Percentiles rank a stretch among this genome's conserved stretches.
Evolutionary conservation across 2,888 invertebrate species (phyloP).

Genomic region (Beris morrisii): DNA sequence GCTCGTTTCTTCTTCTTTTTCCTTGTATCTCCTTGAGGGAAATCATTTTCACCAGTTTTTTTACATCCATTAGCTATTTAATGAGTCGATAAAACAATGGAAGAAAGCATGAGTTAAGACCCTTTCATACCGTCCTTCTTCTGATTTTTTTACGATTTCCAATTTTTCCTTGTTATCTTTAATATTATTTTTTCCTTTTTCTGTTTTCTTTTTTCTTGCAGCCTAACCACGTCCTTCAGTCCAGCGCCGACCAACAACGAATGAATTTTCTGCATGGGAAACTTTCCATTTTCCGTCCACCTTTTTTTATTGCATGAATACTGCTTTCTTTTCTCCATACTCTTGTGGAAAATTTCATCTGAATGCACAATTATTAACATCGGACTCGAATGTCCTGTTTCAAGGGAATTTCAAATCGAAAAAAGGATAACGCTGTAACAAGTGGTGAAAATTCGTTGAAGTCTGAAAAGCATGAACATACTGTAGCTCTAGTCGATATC

Average conservation of each 20-base stretch:
- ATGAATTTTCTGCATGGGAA: conserved; percentile 8
- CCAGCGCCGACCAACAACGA: conserved; percentile 5
- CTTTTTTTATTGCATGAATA: neutral
- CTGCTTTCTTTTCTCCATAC: neutral
- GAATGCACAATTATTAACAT: neutral
- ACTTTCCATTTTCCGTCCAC: neutral
- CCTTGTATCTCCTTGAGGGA: neutral
- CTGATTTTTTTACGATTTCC: neutral
- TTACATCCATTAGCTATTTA: too few relatives aligned
- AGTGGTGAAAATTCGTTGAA: too few relatives aligned
- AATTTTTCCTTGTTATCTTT: neutral
- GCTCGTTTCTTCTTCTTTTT: neutral
- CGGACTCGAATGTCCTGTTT: neutral
- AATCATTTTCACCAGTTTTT: too few relatives aligned
- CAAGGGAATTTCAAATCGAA: too few relatives aligned
- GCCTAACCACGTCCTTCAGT: conserved; percentile 11
- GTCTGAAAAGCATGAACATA: neutral
- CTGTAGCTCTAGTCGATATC: neutral
- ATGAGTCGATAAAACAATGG: too few relatives aligned
- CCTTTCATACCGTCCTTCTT: neutral
- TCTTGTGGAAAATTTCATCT: neutral
- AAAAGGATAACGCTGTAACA: too few relatives aligned
- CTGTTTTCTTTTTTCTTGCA: neutral
- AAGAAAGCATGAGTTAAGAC: neutral
- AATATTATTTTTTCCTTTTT: neutral